Evolutionary conservation across 1,140 invertebrate genomes (phyloP), one percentile per base, ranked within the genome.

Genomic region (Pristionchus pacificus): DNA sequence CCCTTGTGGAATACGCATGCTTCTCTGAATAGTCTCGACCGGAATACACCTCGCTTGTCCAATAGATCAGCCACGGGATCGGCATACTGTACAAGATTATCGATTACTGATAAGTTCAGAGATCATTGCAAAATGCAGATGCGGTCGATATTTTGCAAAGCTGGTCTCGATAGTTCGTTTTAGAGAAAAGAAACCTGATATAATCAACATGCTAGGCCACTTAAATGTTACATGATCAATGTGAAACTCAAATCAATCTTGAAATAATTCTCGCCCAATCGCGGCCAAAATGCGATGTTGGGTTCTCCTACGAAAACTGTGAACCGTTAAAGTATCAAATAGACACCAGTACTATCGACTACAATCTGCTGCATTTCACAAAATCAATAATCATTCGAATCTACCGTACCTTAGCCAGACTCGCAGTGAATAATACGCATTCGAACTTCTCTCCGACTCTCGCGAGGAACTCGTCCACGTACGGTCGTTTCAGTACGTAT

Each of bases 1-100:
- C 96, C 96, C 85, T 93, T 89, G 88, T 98, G 94, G 89, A 97
- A 98, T 85, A 98, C 95, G 88, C 97, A 99, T 72, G 95, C 97
- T 89, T 99, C 97, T 85, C 97, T 90, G 89, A 99, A 99, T 79
- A 99, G 87, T 81, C 97, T 89, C 76, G 93, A 90, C 81, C 76
- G 68, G 75, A 93, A 89, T 64, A 98, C 94, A 83, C 92, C 92
- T 93, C 94, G 96, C 88, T 91, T 92, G 87, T 99, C 97, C 71
- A 99, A 87, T 75, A 98, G 88, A 88, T 99, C 95, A 62, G 95
- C 95, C 70, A 99, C 97, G 59, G 96, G 97, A 88, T 99, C 96
- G 74, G 97, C 97, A 88, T 99, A 99, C 91, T 92, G 82, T 28
- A 87, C 86, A 71, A 49, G 38, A 78, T 49, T 19, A 68, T 27